phyloP scores from a whole-genome alignment of 2,888 invertebrate species.

The Tuberolachnus salignus region DNA sequence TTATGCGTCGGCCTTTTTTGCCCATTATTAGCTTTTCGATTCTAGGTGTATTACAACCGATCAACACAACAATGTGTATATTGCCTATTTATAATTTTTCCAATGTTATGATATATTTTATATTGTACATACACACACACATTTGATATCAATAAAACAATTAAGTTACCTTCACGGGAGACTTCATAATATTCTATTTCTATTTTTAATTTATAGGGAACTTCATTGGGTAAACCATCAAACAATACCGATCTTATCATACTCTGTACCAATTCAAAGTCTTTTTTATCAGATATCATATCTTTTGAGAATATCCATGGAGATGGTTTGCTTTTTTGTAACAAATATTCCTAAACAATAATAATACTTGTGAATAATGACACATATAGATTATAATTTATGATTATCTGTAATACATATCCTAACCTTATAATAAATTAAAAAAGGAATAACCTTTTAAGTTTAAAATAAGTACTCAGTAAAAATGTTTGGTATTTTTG shows the following conservation, averaged over 20 bases:
- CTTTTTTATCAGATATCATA: slow-evolving; percentile 76
- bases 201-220: slow-evolving; percentile 79
- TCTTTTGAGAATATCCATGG: slow-evolving; percentile 73
- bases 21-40: slow-evolving; percentile 74
- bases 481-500: no score
- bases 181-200: slow-evolving; percentile 73
- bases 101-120: neutral
- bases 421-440: no score
- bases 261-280: slow-evolving; percentile 72
- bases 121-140: neutral
- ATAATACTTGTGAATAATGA: no score
- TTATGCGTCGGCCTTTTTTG: slow-evolving; percentile 71
- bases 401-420: no score
- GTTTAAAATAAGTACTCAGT: no score
- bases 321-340: slow-evolving; percentile 71
- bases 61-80: slow-evolving; percentile 67
- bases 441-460: no score
- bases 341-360: slow-evolving; percentile 70
- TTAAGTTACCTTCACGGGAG: slow-evolving; percentile 65
- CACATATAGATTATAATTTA: no score
- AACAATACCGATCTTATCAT: slow-evolving; percentile 83
- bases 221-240: slow-evolving; percentile 81
- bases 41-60: slow-evolving; percentile 71
- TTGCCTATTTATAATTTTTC: slow-evolving; percentile 63
- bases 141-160: neutral